These are phyloP conservation scores for Caenorhabditis wallacei DNA, from an alignment of 2,888 invertebrate genomes.

Conservation along the genomic window DNA sequence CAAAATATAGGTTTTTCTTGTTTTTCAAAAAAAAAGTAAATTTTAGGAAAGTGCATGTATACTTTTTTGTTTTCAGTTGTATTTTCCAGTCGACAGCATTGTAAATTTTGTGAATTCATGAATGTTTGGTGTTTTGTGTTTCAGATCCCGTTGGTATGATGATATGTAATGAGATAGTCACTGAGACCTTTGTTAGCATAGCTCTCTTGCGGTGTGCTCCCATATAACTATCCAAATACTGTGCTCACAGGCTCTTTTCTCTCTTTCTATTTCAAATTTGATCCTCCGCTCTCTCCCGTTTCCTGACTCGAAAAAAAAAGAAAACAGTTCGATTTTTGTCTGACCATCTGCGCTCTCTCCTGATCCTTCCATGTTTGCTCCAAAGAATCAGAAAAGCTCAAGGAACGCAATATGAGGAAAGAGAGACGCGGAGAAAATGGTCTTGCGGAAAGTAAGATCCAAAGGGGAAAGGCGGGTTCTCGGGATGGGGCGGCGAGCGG, in stretches of 20 bases:
- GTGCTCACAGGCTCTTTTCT: constrained; percentile 37
- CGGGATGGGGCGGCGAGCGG: constrained; percentile 53
- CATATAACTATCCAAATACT: constrained; percentile 63
- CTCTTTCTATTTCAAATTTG: constrained; percentile 15
- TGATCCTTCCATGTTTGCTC: constrained; percentile 50
- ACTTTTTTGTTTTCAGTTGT: neutral
- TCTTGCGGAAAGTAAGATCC: constrained; percentile 35
- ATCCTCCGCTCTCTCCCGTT: neutral
- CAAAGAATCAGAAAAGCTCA: constrained; percentile 3
- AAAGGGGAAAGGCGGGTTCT: constrained; percentile 38
- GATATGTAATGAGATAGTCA: constrained; percentile 63
- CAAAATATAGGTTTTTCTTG: neutral
- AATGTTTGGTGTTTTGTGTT: neutral
- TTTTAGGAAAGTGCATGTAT: neutral
- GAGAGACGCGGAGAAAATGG: constrained; percentile 19
- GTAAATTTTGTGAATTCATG: neutral
- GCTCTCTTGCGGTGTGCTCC: constrained; percentile 57
- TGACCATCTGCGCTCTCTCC: constrained; percentile 3
- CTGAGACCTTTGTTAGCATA: constrained; percentile 51
- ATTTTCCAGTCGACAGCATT: no score
- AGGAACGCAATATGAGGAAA: neutral
- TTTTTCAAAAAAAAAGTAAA: neutral
- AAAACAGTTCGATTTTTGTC: constrained; percentile 52
- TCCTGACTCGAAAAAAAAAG: constrained; percentile 14
- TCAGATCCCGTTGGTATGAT: constrained; percentile 5